phyloP scores from a whole-genome alignment of 92 coral and sea anemone species.

The Phenganax marumi region DNA sequence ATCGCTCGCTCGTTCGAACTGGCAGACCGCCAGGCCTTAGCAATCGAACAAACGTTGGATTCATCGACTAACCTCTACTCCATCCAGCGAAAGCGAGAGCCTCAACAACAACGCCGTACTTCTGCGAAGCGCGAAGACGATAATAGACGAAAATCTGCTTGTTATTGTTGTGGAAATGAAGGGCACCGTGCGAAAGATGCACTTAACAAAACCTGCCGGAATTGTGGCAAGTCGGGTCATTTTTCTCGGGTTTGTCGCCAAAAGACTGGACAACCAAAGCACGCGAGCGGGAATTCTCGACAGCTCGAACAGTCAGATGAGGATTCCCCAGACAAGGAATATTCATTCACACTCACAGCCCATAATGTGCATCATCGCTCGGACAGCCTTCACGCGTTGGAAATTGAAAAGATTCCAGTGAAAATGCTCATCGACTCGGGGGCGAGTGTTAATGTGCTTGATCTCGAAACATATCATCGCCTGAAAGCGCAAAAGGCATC shows the following conservation, averaged over 20 bases:
- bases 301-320: too few relatives aligned
- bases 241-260: not conserved
- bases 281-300: too few relatives aligned
- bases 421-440: conserved; percentile 50
- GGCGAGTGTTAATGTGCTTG: conserved; percentile 58
- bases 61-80: not conserved
- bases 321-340: too few relatives aligned
- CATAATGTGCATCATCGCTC: not conserved
- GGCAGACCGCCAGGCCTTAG: not conserved
- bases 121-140: not conserved
- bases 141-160: not conserved
- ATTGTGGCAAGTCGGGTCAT: not conserved
- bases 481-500: conserved; percentile 15
- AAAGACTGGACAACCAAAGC: too few relatives aligned
- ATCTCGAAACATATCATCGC: conserved; percentile 41
- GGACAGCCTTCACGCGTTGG: not conserved
- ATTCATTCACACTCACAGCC: not conserved
- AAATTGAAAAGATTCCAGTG: not conserved
- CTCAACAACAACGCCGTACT: not conserved
- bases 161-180: conserved; percentile 18
- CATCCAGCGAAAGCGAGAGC: not conserved
- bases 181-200: not conserved
- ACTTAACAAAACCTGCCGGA: not conserved
- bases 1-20: not conserved
- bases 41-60: not conserved